These are phyloP conservation scores for Apeltes quadracus DNA, from an alignment of 2,113 vertebrate genomes.

Conservation along the genomic window DNA sequence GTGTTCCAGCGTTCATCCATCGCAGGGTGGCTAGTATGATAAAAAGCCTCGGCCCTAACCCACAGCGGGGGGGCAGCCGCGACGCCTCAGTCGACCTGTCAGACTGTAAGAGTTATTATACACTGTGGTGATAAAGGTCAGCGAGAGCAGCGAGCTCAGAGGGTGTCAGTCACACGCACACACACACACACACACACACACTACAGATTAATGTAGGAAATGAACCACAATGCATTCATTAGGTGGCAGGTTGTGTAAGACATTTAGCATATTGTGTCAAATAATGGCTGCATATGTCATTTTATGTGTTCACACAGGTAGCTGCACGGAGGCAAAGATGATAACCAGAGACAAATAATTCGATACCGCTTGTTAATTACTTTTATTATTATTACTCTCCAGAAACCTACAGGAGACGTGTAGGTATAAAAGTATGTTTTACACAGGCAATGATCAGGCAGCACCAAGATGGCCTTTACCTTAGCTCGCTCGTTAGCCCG, in stretches of 20 bases:
- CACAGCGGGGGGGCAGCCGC: constrained; percentile 88
- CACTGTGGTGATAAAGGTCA: constrained; percentile 78
- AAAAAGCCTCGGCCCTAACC: constrained; percentile 91
- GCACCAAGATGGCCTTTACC: background rate
- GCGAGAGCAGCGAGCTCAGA: constrained; percentile 67
- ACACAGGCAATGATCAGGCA: no score
- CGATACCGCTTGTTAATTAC: no score
- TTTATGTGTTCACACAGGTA: background rate
- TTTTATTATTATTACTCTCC: no score
- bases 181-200: constrained; percentile 48
- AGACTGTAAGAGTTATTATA: constrained; percentile 93
- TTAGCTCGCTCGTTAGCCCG: background rate
- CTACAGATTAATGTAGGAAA: constrained; percentile 45
- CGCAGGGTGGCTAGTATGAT: constrained; percentile 86
- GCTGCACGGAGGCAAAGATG: background rate
- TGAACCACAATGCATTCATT: constrained; percentile 18
- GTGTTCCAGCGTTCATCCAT: constrained; percentile 84
- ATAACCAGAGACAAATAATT: no score
- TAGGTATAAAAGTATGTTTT: no score
- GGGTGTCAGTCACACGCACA: constrained; percentile 65
- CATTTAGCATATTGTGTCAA: background rate
- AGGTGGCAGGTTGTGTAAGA: constrained; percentile 5
- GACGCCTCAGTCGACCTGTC: constrained; percentile 95
- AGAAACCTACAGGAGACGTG: no score
- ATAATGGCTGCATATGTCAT: background rate